These are phyloP conservation scores for Vidua chalybeata DNA, from an alignment of 2,113 vertebrate genomes.

Conservation along the genomic window DNA sequence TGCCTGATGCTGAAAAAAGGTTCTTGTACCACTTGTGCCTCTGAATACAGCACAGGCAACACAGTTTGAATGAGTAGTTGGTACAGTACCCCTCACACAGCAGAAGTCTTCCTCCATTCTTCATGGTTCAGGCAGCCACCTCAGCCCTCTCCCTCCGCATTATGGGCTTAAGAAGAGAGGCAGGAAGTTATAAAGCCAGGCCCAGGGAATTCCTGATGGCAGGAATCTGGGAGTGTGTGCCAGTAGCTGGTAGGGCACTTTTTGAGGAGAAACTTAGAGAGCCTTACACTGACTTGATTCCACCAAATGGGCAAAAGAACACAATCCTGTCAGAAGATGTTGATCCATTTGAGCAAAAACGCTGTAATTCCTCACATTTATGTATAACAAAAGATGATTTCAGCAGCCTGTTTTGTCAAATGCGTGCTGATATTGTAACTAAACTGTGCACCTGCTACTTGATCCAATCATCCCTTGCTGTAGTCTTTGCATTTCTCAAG, in stretches of 20 bases:
- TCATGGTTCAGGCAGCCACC: background rate
- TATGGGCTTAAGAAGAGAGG: background rate
- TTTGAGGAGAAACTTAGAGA: background rate
- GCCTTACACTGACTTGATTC: background rate
- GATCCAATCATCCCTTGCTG: background rate
- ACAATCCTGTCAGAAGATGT: background rate
- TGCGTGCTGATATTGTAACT: background rate
- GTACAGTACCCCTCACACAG: background rate
- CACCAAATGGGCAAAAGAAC: background rate
- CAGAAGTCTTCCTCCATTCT: background rate
- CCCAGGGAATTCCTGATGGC: background rate
- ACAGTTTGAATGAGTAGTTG: background rate
- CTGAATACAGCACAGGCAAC: background rate
- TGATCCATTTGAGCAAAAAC: background rate
- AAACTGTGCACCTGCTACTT: background rate
- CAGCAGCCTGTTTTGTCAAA: background rate
- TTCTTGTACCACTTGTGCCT: background rate
- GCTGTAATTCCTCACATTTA: background rate
- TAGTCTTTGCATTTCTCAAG: background rate
- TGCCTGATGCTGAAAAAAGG: background rate
- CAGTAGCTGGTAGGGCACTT: background rate
- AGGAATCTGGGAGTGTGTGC: rapidly evolving
- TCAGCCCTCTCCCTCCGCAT: background rate
- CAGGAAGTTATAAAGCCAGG: background rate
- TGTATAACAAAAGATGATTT: background rate